phyloP scores from a whole-genome alignment of 2,888 invertebrate species.

The Leucophenga montana region DNA sequence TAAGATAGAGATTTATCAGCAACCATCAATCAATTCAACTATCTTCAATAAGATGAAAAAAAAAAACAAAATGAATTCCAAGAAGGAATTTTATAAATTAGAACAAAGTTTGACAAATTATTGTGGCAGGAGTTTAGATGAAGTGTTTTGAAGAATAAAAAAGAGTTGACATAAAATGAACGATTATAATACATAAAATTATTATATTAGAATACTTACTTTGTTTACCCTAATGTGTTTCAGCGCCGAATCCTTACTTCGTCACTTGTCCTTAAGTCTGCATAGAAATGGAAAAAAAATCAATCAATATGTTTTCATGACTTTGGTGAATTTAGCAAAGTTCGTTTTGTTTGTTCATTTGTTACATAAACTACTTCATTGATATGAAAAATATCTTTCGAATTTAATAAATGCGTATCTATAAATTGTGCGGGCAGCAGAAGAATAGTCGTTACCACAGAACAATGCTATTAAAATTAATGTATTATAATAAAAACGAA shows the following conservation, averaged over 20 bases:
- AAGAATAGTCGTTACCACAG: neutral
- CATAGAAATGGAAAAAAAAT: too few relatives aligned
- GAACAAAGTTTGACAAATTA: constrained; percentile 12
- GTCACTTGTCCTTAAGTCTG: neutral
- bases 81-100: constrained; percentile 15
- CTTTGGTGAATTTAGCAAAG: neutral
- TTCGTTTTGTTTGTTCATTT: too few relatives aligned
- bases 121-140: neutral
- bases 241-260: neutral
- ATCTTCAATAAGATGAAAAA: neutral
- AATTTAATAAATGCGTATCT: constrained; percentile 7
- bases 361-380: constrained; percentile 5
- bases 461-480: constrained; percentile 18
- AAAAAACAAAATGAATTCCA: constrained; percentile 3
- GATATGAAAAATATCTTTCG: constrained; percentile 5
- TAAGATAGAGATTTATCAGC: neutral
- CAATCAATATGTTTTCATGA: constrained; percentile 12
- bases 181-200: neutral
- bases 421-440: neutral
- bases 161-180: neutral
- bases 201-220: neutral
- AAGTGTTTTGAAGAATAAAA: neutral
- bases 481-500: constrained; percentile 22
- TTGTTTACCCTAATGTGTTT: too few relatives aligned
- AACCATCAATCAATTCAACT: constrained; percentile 16